Base-by-base conservation (phyloP, 2,888 invertebrate species). In the Aporophyla lueneburgensis region DNA sequence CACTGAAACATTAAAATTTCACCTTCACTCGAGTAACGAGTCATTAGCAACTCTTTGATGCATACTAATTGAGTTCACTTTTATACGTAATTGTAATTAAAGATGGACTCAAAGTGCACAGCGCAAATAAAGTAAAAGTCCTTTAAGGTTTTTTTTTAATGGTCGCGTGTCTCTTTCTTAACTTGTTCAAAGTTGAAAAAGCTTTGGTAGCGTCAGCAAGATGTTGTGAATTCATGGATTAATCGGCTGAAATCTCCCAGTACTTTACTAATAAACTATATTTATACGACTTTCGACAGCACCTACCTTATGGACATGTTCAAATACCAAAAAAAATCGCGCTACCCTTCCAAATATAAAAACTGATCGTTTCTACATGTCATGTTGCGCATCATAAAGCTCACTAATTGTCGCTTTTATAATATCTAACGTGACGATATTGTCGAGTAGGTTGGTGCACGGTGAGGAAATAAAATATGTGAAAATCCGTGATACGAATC, bases 1-100 rank as follows among this genome's bases (percentile, higher is more conserved):
- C 91, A 92, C 85, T 89, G 91, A 93, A 93, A 93, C 94, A 94
- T 95, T 94, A 94, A 94, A 95, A 94, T 94, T 94, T 93, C 91
- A 93, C 93, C 92, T 93, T 90, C 80, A 75, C 86, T 85, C 87
- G 87, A 85, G 88, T 91, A 91, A 91, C 90, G 92, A 89, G 89
- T 93, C 93, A 93, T 94, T 93, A 94, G 89, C 81, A 91, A 91
- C 91, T 91, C 93, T 93, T 94, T 94, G 94, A 95, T 91, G 93
- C 92, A 93, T 91, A 90, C 89, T 93, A 93, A 94, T 94, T 93
- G 92, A 92, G 88, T 91, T 91, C 86, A 70, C 80, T 86, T 79
- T 83, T 81, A 59, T 74, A 88, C 85, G 84, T 90, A 90, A 89
- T 89, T 89, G 80, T 88, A 89, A 91, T 90, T 91, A 86, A 89